These are phyloP conservation scores for Hyppa rectilinea DNA, from an alignment of 2,888 invertebrate genomes.

Conservation along the genomic window DNA sequence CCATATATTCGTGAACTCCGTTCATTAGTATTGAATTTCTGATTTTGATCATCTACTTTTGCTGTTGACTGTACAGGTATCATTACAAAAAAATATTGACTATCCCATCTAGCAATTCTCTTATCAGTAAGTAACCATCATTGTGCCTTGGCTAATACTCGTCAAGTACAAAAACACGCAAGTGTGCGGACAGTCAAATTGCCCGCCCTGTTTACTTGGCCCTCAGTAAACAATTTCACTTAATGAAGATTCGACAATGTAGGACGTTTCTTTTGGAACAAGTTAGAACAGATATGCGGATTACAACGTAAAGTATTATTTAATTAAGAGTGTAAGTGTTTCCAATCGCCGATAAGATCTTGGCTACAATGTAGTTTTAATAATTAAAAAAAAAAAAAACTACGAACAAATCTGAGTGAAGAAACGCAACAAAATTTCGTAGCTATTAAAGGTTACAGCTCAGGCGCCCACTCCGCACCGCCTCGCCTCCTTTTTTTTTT, in stretches of 20 bases:
- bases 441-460: too few relatives aligned
- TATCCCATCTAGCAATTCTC: not conserved
- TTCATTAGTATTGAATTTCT: too few relatives aligned
- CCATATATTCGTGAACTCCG: too few relatives aligned
- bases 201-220: constrained; percentile 68
- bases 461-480: too few relatives aligned
- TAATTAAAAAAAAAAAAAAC: not conserved
- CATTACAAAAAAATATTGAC: too few relatives aligned
- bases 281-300: constrained; percentile 14
- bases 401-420: not conserved
- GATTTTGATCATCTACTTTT: too few relatives aligned
- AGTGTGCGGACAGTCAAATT: constrained; percentile 59
- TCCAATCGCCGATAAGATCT: too few relatives aligned
- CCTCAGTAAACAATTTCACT: constrained; percentile 76
- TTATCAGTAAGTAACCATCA: constrained; percentile 19
- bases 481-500: too few relatives aligned
- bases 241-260: constrained; percentile 79
- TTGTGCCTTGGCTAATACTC: not conserved
- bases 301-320: not conserved
- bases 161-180: constrained; percentile 25
- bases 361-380: not conserved
- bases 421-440: not conserved
- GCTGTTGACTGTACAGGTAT: too few relatives aligned
- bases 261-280: constrained; percentile 62
- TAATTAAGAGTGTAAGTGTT: not conserved